These are phyloP conservation scores for Plodia interpunctella DNA, from an alignment of 1,140 invertebrate genomes.

Conservation along the genomic window DNA sequence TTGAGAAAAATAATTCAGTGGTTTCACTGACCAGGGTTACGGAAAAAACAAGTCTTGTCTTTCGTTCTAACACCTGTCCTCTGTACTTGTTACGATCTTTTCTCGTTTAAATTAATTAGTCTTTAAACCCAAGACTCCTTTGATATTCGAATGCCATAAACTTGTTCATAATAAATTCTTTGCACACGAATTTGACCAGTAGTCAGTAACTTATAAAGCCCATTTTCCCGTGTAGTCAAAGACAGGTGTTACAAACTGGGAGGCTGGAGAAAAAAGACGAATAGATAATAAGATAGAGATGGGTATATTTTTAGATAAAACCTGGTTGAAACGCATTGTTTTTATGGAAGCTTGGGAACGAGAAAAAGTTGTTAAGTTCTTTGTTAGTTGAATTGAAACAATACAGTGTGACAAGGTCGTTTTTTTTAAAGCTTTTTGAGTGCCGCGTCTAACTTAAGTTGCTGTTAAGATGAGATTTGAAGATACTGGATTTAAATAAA, in stretches of 20 bases:
- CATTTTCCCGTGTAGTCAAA: not conserved
- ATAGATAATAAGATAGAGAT: constrained; percentile 10
- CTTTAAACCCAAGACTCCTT: not conserved
- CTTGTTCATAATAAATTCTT: not conserved
- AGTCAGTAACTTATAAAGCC: not conserved
- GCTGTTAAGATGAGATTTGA: no score
- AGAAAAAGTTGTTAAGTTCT: not conserved
- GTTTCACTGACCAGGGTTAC: no score
- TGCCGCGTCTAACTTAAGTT: no score
- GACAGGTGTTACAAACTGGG: constrained; percentile 6
- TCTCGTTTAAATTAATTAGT: constrained; percentile 8
- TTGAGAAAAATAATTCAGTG: no score
- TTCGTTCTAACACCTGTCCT: no score
- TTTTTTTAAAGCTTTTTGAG: not conserved
- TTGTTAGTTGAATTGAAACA: constrained; percentile 1
- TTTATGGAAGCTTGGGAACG: constrained; percentile 2
- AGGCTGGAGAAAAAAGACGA: constrained; percentile 11
- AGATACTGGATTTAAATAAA: no score
- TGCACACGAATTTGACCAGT: not conserved
- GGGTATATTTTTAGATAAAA: constrained; percentile 9
- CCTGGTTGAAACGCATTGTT: constrained; percentile 4
- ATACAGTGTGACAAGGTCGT: not conserved
- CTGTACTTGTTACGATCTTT: no score
- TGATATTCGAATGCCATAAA: constrained; percentile 3
- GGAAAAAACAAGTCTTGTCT: no score